Conservation (phyloP, 1,140 invertebrate species). For the Helicoverpa armigera region DNA sequence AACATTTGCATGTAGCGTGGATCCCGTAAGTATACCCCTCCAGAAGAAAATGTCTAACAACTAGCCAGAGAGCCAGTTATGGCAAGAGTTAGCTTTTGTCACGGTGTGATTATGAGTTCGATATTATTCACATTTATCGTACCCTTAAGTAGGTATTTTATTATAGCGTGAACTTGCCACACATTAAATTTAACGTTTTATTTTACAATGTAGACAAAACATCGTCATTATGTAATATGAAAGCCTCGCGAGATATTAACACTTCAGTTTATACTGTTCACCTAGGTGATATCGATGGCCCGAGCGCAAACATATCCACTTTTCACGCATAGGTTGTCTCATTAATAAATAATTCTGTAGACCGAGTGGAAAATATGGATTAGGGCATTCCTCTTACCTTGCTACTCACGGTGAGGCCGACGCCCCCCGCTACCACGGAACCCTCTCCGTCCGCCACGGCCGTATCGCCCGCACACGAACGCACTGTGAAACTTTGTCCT, state of each 20-base stretch:
- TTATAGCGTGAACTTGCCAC: not conserved
- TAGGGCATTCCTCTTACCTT: constrained; percentile 66
- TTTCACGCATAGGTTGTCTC: constrained; percentile 19
- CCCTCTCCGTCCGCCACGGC: constrained; percentile 80
- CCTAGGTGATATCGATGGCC: not conserved
- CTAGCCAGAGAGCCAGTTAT: not conserved
- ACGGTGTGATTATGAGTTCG: constrained; percentile 7
- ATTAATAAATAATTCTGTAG: constrained; percentile 19
- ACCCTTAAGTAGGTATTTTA: no score
- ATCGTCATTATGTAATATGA: not conserved
- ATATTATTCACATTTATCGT: not conserved
- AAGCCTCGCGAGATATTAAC: not conserved
- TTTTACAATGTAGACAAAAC: not conserved
- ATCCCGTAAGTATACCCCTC: no score
- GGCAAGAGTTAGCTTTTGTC: not conserved
- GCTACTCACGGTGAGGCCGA: constrained; percentile 84
- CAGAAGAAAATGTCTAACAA: no score
- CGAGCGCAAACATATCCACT: not conserved
- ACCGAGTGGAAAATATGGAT: constrained; percentile 4
- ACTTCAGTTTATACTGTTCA: not conserved
- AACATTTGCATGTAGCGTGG: not conserved
- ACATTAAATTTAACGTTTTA: not conserved
- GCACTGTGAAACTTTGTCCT: constrained; percentile 49
- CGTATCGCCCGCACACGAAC: constrained; percentile 60
- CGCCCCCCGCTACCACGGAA: constrained; percentile 76